Conservation (phyloP, 2,797 vertebrate species). For the Uromys caudimaculatus region DNA sequence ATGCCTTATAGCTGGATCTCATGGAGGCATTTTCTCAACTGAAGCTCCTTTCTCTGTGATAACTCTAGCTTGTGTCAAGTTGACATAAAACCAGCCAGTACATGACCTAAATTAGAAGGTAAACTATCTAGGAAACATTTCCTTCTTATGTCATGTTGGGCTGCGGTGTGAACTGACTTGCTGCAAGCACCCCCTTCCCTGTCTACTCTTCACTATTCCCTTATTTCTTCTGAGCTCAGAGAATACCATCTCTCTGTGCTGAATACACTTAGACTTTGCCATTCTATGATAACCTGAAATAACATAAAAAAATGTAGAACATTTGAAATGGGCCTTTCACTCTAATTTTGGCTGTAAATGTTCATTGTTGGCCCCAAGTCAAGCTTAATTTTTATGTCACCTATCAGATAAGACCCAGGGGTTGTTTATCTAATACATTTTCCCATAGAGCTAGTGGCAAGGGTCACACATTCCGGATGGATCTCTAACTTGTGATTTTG, state of each 20-base stretch:
- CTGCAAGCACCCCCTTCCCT: neutral
- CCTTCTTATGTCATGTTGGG: neutral
- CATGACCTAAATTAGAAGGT: neutral
- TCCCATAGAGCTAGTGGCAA: neutral
- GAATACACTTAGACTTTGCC: neutral
- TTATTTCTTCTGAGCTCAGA: neutral
- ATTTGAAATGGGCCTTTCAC: neutral
- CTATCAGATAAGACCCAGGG: neutral
- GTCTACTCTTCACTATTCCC: neutral
- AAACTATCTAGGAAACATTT: neutral
- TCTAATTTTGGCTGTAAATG: neutral
- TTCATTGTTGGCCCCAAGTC: neutral
- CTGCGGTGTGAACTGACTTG: neutral
- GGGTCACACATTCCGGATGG: neutral
- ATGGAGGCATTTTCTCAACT: too few species aligned
- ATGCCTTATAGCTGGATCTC: too few species aligned
- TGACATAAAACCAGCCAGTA: too few species aligned
- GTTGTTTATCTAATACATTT: slow-evolving; percentile 43
- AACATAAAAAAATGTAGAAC: neutral
- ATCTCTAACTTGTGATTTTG: slow-evolving; percentile 49
- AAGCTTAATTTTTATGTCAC: slow-evolving; percentile 4
- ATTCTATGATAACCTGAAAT: slow-evolving; percentile 9
- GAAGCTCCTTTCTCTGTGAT: too few species aligned
- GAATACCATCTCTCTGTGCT: neutral
- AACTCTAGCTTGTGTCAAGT: too few species aligned